Percentiles rank a stretch among this genome's conserved stretches.
Evolutionary conservation across 2,113 vertebrate genomes (phyloP).

Genomic region (Platycercus adscitus): DNA sequence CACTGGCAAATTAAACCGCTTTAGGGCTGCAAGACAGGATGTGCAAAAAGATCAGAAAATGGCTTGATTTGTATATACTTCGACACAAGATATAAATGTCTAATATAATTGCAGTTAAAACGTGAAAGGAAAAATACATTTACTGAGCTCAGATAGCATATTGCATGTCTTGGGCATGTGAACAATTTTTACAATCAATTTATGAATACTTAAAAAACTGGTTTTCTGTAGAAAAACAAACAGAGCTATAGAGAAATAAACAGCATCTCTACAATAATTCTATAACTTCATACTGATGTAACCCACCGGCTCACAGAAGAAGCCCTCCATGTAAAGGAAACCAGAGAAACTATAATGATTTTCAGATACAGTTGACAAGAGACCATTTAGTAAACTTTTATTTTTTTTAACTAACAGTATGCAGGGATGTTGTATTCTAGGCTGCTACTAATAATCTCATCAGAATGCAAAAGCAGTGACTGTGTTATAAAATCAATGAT

Average conservation of each 20-base stretch:
- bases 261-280: slow-evolving; percentile 61
- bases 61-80: slow-evolving; percentile 21
- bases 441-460: slow-evolving; percentile 92
- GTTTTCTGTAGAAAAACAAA: slow-evolving; percentile 41
- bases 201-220: slow-evolving; percentile 47
- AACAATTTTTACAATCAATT: slow-evolving; percentile 50
- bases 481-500: slow-evolving; percentile 93
- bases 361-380: slow-evolving; percentile 89
- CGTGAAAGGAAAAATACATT: slow-evolving; percentile 21
- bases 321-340: slow-evolving; percentile 70
- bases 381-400: slow-evolving; percentile 89
- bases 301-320: slow-evolving; percentile 74
- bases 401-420: slow-evolving; percentile 88
- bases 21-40: background rate
- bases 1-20: slow-evolving; percentile 4
- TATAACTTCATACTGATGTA: slow-evolving; percentile 71
- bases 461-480: slow-evolving; percentile 91
- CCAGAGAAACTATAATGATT: slow-evolving; percentile 82
- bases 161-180: background rate
- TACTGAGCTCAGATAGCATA: slow-evolving; percentile 13
- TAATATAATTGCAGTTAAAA: slow-evolving; percentile 14
- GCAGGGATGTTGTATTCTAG: slow-evolving; percentile 84
- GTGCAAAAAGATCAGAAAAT: slow-evolving; percentile 27
- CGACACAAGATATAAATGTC: slow-evolving; percentile 18
- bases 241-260: slow-evolving; percentile 44